Base-by-base conservation (phyloP, 2,113 vertebrate species). In the Entomyzon cyanotis region DNA sequence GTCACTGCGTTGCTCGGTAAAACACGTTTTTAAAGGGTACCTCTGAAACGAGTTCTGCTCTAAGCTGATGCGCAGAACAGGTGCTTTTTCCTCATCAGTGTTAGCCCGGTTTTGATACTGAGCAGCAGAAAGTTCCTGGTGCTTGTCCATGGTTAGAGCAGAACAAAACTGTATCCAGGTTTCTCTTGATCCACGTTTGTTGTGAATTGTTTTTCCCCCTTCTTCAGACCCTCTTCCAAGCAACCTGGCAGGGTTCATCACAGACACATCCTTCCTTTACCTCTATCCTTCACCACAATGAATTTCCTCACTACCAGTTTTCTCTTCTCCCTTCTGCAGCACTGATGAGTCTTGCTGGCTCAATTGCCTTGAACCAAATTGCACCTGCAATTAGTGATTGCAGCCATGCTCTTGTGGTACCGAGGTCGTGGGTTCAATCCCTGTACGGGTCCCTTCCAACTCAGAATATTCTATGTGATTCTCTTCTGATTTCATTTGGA, bases 1-100 rank as follows among this genome's bases (percentile, higher is more conserved):
- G 64, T 10, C 33, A 1, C 5, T 6, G 13, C 39, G 0, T 4
- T 7, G 59, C 53, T 68, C 49, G 9, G 30, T 3, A 37, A 23
- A 42, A 5, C 0, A 1, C 1, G 0, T 15, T 23, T 62, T 13
- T 50, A 2, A 25, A 46, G 33, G 20, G 7, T 23, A 1, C 6
- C 7, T 31, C 56, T 37, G 24, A 25, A 1, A 21, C 22, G 44
- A 42, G 24, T 7, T 70, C 23, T 53, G 60, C 41, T 44, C 12
- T 14, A 5, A 23, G 30, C 18, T n/a, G 31, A 9, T 15, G 2
- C 30, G 3, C 37, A 20, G 37, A 69, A 4, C 30, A 24, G 59
- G 2, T 9, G 46, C 23, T 37, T 69, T 39, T 47, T 42, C 23
- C 30, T 55, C 33, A 5, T 39, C 42, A 13, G 4, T 1, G 1